Evolutionary conservation across 2,888 invertebrate genomes (phyloP).

Genomic region (Agonum fuliginosum): DNA sequence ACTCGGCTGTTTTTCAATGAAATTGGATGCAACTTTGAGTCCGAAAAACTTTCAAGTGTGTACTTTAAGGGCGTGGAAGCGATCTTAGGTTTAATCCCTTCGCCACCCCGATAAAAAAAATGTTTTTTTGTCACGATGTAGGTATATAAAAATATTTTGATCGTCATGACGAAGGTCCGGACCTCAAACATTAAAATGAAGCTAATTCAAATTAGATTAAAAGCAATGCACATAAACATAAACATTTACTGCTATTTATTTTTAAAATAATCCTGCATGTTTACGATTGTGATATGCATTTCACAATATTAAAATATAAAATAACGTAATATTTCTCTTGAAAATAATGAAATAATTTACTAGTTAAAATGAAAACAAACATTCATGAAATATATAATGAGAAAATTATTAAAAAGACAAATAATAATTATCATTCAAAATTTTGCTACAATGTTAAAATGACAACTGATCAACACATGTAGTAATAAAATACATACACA

Average conservation of each 20-base stretch:
- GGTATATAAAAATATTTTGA: too few relatives aligned
- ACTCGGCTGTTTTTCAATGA: too few relatives aligned
- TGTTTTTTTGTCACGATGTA: too few relatives aligned
- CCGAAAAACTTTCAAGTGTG: too few relatives aligned
- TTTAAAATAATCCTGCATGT: not conserved
- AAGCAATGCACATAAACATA: too few relatives aligned
- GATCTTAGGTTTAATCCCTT: too few relatives aligned
- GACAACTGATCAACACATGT: slow-evolving; percentile 26
- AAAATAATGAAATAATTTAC: slow-evolving; percentile 20
- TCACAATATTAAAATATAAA: slow-evolving; percentile 5
- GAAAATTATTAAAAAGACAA: slow-evolving; percentile 38
- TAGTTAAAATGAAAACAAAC: slow-evolving; percentile 29
- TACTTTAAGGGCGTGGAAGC: too few relatives aligned
- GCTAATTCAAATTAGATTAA: not conserved
- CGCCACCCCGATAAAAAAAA: too few relatives aligned
- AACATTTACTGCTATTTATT: not conserved
- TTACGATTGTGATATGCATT: not conserved
- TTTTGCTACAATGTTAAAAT: slow-evolving; percentile 23
- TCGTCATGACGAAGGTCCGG: too few relatives aligned
- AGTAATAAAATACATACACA: slow-evolving; percentile 26
- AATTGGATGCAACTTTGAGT: too few relatives aligned
- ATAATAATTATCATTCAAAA: slow-evolving; percentile 29
- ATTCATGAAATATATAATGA: slow-evolving; percentile 41
- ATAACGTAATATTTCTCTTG: not conserved
- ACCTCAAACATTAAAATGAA: not conserved